Percentiles rank a stretch among this genome's conserved stretches.
Evolutionary conservation across 2,888 invertebrate species (phyloP).

Genomic region (Acrobasis suavella): DNA sequence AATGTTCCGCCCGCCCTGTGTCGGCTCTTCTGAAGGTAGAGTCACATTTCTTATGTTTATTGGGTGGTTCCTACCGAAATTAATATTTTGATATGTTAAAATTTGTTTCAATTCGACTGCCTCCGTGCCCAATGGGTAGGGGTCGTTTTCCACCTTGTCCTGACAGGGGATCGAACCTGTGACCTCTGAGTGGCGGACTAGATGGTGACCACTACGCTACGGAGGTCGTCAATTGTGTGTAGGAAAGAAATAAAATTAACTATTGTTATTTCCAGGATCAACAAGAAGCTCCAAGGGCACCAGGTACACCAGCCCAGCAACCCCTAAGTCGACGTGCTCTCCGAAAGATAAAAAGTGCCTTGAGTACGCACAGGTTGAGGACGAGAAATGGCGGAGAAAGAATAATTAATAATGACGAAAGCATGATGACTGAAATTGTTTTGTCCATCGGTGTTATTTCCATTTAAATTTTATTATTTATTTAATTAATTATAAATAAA

Average conservation of each 20-base stretch:
- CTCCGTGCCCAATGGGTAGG: no score
- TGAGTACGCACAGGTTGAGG: slow-evolving; percentile 18
- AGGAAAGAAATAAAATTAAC: no score
- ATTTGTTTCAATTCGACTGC: no score
- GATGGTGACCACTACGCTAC: no score
- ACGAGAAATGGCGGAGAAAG: neutral
- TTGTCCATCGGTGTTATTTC: neutral
- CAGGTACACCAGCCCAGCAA: slow-evolving; percentile 11
- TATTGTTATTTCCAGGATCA: slow-evolving; percentile 24
- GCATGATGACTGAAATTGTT: neutral
- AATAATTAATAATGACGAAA: neutral
- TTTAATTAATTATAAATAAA: no score
- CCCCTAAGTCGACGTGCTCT: slow-evolving; percentile 21
- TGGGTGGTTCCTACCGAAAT: no score
- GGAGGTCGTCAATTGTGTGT: no score
- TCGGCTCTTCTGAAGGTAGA: slow-evolving; percentile 24
- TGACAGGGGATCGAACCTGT: no score
- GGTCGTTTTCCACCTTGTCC: no score
- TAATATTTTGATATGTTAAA: no score
- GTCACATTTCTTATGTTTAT: neutral
- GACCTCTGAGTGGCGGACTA: no score
- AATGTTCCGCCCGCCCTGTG: slow-evolving; percentile 59
- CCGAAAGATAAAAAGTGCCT: slow-evolving; percentile 7
- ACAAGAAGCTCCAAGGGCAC: slow-evolving; percentile 21
- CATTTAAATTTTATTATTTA: neutral